Conservation (phyloP, 1,140 invertebrate genomes). For the Yoshiicerus persimilis region DNA sequence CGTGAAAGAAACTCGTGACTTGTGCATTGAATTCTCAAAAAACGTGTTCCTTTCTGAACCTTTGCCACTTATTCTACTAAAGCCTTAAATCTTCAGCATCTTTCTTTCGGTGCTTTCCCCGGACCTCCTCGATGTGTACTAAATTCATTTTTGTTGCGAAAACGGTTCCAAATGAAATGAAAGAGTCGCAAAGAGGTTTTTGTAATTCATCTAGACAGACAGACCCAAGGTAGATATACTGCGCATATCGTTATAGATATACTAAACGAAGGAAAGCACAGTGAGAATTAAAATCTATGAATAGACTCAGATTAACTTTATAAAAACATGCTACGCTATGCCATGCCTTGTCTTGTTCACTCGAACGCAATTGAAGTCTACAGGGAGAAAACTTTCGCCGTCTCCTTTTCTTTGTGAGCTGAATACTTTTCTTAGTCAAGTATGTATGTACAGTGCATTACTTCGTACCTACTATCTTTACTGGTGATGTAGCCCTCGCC, state of each 20-base stretch:
- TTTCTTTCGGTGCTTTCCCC: not conserved
- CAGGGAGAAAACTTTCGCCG: not conserved
- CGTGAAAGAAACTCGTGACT: not conserved
- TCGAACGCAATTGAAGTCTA: not conserved
- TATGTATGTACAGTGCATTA: not conserved
- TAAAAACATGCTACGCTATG: not conserved
- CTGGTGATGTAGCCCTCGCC: not conserved
- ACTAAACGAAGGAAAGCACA: not conserved
- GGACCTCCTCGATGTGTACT: not conserved
- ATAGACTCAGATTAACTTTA: slow-evolving; percentile 15
- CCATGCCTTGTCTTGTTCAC: not conserved
- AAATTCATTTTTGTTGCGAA: not conserved
- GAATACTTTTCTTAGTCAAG: not conserved
- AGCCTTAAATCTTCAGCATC: not conserved
- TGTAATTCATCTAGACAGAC: not conserved
- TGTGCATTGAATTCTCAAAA: not conserved
- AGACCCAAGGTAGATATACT: not conserved
- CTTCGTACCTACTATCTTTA: not conserved
- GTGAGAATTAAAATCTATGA: slow-evolving; percentile 11
- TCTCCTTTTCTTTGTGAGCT: not conserved
- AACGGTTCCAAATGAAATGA: not conserved
- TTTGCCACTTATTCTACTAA: not conserved
- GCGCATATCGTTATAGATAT: not conserved
- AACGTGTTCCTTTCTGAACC: not conserved
- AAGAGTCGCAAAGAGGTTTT: not conserved